Conservation (phyloP, 2,888 invertebrate species). For the Creontiades dilutus region DNA sequence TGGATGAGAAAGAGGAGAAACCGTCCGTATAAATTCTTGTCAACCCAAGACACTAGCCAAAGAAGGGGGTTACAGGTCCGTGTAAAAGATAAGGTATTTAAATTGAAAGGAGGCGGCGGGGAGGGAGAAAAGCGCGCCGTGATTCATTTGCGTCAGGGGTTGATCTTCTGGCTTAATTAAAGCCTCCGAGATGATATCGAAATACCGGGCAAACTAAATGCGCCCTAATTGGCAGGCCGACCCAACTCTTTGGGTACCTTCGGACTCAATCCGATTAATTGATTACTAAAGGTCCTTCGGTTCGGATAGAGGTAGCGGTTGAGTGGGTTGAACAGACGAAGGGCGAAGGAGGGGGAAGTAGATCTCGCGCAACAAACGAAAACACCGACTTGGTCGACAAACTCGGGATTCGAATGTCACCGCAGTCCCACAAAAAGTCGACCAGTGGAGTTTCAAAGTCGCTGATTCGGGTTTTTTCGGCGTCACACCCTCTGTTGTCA, state of each 20-base stretch:
- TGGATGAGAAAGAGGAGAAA: slow-evolving; percentile 4
- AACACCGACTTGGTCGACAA: not conserved
- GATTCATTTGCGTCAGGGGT: slow-evolving; percentile 73
- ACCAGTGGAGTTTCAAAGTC: too few relatives aligned
- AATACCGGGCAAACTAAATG: slow-evolving; percentile 62
- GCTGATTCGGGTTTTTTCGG: too few relatives aligned
- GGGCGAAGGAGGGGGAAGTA: not conserved
- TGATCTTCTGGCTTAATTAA: slow-evolving; percentile 73
- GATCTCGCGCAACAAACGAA: not conserved
- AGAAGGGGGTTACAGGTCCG: not conserved
- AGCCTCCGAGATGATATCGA: slow-evolving; percentile 69
- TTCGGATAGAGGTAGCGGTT: not conserved
- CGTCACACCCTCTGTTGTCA: too few relatives aligned
- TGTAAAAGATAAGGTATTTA: slow-evolving; percentile 73
- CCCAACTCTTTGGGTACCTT: slow-evolving; percentile 52
- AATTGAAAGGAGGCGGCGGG: slow-evolving; percentile 64
- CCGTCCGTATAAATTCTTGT: slow-evolving; percentile 67
- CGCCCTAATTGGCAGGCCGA: slow-evolving; percentile 64
- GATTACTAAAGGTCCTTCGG: slow-evolving; percentile 68
- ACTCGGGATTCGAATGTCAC: too few relatives aligned
- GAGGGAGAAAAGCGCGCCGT: slow-evolving; percentile 72
- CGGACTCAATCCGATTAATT: slow-evolving; percentile 70
- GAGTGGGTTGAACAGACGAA: not conserved
- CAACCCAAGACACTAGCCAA: slow-evolving; percentile 9
- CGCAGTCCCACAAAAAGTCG: too few relatives aligned